Evolutionary conservation across 2,888 invertebrate species (phyloP).

Genomic region (Campaea margaritaria): DNA sequence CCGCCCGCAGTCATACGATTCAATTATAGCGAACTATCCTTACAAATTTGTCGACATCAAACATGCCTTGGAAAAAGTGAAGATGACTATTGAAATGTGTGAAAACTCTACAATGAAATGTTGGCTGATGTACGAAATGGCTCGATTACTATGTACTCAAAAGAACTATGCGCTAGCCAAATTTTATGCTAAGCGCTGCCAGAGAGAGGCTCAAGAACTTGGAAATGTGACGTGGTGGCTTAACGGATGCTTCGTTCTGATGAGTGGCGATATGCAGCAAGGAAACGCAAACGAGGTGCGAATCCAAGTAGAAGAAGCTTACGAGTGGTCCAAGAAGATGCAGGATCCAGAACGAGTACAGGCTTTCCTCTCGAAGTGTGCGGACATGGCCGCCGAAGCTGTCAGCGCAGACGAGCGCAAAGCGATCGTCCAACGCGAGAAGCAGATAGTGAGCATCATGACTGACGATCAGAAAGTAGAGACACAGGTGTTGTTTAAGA

Average conservation of each 20-base stretch:
- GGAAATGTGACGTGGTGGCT: constrained; percentile 75
- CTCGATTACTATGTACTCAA: constrained; percentile 70
- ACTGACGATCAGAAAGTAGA: constrained; percentile 65
- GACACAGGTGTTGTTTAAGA: constrained; percentile 71
- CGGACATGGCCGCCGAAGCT: constrained; percentile 69
- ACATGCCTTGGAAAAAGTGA: constrained; percentile 68
- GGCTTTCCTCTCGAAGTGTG: constrained; percentile 72
- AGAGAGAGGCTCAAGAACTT: constrained; percentile 72
- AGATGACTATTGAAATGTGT: constrained; percentile 71
- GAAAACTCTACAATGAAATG: constrained; percentile 79
- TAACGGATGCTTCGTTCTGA: constrained; percentile 73
- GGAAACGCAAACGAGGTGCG: constrained; percentile 77
- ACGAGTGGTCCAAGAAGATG: constrained; percentile 72
- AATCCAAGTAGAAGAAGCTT: constrained; percentile 76
- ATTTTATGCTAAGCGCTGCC: constrained; percentile 77
- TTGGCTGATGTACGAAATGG: constrained; percentile 78
- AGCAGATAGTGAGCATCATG: constrained; percentile 67
- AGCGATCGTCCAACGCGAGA: constrained; percentile 67
- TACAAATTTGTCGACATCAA: constrained; percentile 75
- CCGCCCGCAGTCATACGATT: constrained; percentile 77
- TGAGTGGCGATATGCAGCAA: constrained; percentile 81
- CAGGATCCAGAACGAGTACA: constrained; percentile 73
- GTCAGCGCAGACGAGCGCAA: constrained; percentile 71
- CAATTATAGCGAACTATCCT: constrained; percentile 78
- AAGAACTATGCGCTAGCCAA: constrained; percentile 79